Conservation (phyloP, 2,797 vertebrate genomes). For the Myotis pilosus region DNA sequence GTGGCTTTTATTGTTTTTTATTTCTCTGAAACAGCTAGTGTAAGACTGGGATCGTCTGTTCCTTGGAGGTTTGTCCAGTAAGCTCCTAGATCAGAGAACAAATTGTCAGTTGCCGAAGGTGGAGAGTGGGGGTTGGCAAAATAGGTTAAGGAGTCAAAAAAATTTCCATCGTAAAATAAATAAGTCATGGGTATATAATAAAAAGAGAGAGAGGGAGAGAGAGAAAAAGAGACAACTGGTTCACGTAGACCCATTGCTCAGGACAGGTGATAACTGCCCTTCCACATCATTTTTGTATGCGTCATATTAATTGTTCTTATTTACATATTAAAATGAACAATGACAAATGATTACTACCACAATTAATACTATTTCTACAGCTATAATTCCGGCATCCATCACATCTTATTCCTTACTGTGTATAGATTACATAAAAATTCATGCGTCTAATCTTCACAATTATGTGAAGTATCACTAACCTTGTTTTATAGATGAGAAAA, state of each 20-base stretch:
- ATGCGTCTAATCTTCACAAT: not conserved
- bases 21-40: not conserved
- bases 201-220: not conserved
- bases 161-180: not conserved
- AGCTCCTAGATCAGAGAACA: not conserved
- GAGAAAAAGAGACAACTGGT: not conserved
- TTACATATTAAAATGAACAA: not conserved
- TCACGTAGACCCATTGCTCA: not conserved
- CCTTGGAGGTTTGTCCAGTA: not conserved
- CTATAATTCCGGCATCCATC: not conserved
- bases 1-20: not conserved
- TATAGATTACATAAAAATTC: not conserved
- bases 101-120: not conserved
- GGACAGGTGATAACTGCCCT: not conserved
- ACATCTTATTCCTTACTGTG: not conserved
- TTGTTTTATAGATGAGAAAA: conserved; percentile 30
- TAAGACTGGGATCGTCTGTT: not conserved
- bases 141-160: not conserved
- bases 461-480: not conserved
- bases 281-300: not conserved
- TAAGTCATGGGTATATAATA: not conserved
- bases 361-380: not conserved
- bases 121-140: not conserved
- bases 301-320: not conserved
- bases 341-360: not conserved